These are phyloP conservation scores for Pasiphila rectangulata DNA, from an alignment of 2,888 invertebrate species.

Conservation along the genomic window DNA sequence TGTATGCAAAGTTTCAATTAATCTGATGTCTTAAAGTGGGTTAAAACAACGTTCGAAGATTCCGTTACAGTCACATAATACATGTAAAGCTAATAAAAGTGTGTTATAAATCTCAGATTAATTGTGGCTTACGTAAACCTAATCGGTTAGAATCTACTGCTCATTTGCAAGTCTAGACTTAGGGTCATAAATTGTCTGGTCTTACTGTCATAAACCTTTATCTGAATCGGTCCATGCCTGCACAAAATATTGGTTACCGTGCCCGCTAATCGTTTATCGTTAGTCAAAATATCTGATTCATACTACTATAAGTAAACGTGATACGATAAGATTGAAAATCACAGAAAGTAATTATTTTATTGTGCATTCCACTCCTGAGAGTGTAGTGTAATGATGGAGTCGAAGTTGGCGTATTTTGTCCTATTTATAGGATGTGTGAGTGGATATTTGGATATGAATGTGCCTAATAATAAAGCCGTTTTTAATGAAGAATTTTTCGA, in stretches of 20 bases:
- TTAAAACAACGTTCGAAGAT: too few relatives aligned
- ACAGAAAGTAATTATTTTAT: conserved; percentile 17
- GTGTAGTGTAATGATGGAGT: conserved; percentile 18
- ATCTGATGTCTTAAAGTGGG: too few relatives aligned
- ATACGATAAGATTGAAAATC: conserved; percentile 30
- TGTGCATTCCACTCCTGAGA: not conserved
- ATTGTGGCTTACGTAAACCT: too few relatives aligned
- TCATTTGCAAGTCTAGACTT: too few relatives aligned
- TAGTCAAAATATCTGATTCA: conserved; percentile 4
- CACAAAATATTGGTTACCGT: not conserved
- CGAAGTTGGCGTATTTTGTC: conserved; percentile 10
- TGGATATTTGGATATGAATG: conserved; percentile 34
- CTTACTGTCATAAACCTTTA: too few relatives aligned
- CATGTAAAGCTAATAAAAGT: too few relatives aligned
- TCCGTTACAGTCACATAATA: too few relatives aligned
- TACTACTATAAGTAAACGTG: not conserved
- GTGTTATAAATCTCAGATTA: too few relatives aligned
- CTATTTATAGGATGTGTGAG: conserved; percentile 19
- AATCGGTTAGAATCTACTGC: too few relatives aligned
- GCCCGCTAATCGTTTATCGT: not conserved
- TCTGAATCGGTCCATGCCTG: not conserved
- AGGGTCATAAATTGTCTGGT: too few relatives aligned
- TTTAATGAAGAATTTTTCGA: conserved; percentile 55
- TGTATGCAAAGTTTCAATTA: too few relatives aligned
- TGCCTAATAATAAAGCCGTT: conserved; percentile 37